phyloP scores from a whole-genome alignment of 2,888 invertebrate genomes.

The Zygaena filipendulae region DNA sequence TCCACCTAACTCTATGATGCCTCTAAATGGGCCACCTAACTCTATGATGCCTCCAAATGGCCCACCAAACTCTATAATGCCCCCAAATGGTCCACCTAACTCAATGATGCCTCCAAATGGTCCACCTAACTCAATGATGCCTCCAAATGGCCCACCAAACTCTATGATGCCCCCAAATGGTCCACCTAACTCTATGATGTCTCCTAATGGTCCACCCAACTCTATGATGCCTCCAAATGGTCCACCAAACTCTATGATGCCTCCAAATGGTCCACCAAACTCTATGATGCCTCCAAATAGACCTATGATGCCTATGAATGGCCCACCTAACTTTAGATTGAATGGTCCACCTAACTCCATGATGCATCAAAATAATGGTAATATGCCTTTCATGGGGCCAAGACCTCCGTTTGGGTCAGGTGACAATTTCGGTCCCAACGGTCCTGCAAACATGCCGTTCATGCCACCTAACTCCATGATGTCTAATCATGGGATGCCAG shows the following conservation, averaged over 20 bases:
- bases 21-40: constrained; percentile 26
- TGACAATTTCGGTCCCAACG: constrained; percentile 8
- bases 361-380: too few species aligned
- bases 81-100: constrained; percentile 24
- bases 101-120: constrained; percentile 28
- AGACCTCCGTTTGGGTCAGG: constrained; percentile 41
- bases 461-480: constrained; percentile 30
- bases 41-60: constrained; percentile 30
- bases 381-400: constrained; percentile 46
- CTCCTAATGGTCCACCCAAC: constrained; percentile 32
- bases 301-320: constrained; percentile 43
- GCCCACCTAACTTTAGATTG: constrained; percentile 46
- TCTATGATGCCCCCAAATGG: constrained; percentile 32
- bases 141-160: constrained; percentile 23
- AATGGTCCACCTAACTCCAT: constrained; percentile 29
- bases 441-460: constrained; percentile 32
- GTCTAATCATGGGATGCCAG: constrained; percentile 23
- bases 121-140: constrained; percentile 22
- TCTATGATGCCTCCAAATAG: constrained; percentile 32
- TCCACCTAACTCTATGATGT: constrained; percentile 28
- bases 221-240: constrained; percentile 33
- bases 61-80: constrained; percentile 47
- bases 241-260: too few species aligned
- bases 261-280: constrained; percentile 32
- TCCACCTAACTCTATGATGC: constrained; percentile 27